Conservation (phyloP, 2,888 invertebrate species). For the Epinotia demarniana region DNA sequence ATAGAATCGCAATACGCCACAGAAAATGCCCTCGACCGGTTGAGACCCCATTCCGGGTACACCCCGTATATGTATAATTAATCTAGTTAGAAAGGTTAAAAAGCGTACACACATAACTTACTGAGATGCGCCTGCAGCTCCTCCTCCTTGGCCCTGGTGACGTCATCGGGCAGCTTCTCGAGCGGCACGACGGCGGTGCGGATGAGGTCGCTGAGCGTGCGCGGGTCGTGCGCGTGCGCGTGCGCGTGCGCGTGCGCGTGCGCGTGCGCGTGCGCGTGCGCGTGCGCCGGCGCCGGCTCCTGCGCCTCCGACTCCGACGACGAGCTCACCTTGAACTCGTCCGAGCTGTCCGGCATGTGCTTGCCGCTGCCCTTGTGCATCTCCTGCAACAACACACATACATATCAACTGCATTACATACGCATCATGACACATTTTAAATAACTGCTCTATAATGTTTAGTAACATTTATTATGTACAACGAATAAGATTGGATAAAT, state of each 20-base stretch:
- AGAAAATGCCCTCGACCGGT: no score
- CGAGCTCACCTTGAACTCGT: conserved; percentile 77
- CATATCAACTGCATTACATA: no score
- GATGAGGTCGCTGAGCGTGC: conserved; percentile 67
- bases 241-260: conserved; percentile 60
- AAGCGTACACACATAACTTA: conserved; percentile 51
- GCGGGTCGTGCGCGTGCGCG: conserved; percentile 62
- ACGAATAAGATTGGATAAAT: no score
- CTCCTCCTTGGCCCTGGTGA: conserved; percentile 71
- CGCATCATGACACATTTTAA: no score
- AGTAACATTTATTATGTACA: no score
- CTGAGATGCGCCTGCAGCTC: conserved; percentile 69
- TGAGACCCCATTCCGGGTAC: no score
- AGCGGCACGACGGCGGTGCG: conserved; percentile 77
- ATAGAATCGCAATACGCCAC: no score
- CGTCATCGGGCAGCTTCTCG: conserved; percentile 73
- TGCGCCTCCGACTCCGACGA: conserved; percentile 54
- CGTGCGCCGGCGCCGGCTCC: conserved; percentile 64
- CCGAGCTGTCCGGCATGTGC: conserved; percentile 82
- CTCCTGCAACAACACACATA: no score
- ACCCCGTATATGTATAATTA: no score
- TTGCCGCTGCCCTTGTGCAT: conserved; percentile 83
- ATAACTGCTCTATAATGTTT: no score
- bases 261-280: conserved; percentile 59
- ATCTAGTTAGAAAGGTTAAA: conserved; percentile 20